Conservation (phyloP, 2,888 invertebrate species). For the Resseliella maxima region DNA sequence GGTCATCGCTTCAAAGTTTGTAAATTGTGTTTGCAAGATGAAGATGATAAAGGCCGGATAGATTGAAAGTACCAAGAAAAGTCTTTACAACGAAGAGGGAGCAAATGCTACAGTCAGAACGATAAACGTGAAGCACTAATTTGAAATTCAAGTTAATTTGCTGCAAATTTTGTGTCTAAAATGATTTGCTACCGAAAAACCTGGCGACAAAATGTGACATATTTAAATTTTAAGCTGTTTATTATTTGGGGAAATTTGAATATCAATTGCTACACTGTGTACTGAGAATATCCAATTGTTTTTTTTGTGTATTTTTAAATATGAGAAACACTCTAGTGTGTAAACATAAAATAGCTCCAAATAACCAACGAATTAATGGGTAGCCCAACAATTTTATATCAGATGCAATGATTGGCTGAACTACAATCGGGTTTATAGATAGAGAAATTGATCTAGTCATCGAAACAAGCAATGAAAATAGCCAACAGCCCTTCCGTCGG, state of each 20-base stretch:
- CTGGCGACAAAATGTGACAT: neutral
- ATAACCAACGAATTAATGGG: neutral
- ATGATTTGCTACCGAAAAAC: neutral
- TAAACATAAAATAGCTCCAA: neutral
- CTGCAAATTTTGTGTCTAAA: too few relatives aligned
- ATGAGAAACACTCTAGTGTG: too few relatives aligned
- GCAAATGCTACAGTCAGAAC: neutral
- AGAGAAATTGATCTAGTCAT: neutral
- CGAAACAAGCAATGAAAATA: neutral
- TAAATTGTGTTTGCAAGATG: neutral
- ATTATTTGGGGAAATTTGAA: too few relatives aligned
- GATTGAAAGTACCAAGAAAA: neutral
- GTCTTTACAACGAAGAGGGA: neutral
- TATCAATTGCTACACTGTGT: too few relatives aligned
- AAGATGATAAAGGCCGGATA: neutral
- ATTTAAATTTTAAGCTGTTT: too few relatives aligned
- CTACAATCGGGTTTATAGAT: neutral
- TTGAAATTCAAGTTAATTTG: too few relatives aligned
- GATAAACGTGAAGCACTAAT: too few relatives aligned
- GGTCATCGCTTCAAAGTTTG: neutral
- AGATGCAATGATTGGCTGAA: neutral
- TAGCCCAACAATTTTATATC: constrained; percentile 11
- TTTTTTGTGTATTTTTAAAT: neutral
- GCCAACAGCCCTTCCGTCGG: constrained; percentile 8
- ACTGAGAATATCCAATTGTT: neutral